Evolutionary conservation across 2,888 invertebrate genomes (phyloP).

Genomic region (Octodonta nipae): DNA sequence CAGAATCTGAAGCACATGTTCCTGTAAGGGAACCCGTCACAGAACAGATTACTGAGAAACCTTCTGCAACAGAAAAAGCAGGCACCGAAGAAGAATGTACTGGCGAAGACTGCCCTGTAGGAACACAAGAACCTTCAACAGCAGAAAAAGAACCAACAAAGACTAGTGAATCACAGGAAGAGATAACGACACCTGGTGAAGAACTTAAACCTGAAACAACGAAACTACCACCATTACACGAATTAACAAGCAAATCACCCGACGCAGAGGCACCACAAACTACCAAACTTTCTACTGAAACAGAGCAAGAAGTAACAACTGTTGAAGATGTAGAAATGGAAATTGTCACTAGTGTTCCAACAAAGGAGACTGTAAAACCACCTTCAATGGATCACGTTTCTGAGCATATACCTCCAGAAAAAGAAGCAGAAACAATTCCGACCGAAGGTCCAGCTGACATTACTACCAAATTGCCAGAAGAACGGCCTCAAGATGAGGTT

Average conservation of each 20-base stretch:
- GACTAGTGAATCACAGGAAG: constrained; percentile 4
- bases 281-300: constrained; percentile 2
- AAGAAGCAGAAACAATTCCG: constrained; percentile 4
- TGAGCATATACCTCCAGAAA: constrained; percentile 11
- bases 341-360: constrained; percentile 18
- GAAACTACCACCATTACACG: constrained; percentile 3
- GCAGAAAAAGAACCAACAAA: constrained; percentile 8
- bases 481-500: constrained; percentile 3
- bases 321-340: constrained; percentile 12
- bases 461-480: background rate
- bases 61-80: constrained; percentile 2
- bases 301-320: constrained; percentile 4
- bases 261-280: constrained; percentile 6
- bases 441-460: constrained; percentile 3
- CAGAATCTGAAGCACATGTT: constrained; percentile 1
- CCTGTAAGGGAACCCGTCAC: background rate
- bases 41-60: constrained; percentile 3
- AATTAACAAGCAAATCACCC: constrained; percentile 4
- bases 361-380: constrained; percentile 19
- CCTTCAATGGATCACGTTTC: constrained; percentile 21
- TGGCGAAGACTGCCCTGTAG: background rate
- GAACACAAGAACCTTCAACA: background rate
- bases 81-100: constrained; percentile 2
- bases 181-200: background rate
- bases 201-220: constrained; percentile 3